Base-by-base conservation (phyloP, 2,797 vertebrate species). In the Hybognathus amarus region DNA sequence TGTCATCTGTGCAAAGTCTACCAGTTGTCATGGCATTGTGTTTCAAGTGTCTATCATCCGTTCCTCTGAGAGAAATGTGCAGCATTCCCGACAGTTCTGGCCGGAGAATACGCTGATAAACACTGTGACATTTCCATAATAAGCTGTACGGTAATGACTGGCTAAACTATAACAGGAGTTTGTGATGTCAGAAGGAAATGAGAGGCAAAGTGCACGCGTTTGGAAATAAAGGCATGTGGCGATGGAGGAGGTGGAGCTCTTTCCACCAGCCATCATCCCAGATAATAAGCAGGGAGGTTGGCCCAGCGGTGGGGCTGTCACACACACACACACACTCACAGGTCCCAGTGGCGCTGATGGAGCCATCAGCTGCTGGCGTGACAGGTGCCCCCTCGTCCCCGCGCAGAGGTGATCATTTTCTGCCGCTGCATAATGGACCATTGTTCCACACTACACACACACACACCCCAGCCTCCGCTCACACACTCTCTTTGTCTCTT, bases 261-360 rank as follows among this genome's bases (percentile, higher is more conserved):
- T 61, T 87, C 59, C 78, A 85, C 38, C 50, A 85, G 70, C 76
- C 67, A 86, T 79, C 80, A 85, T 85, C 56, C 69, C n/a, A 63
- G 83, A 82, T 89, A 88, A 88, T 87, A 83, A 87, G 87, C 63
- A 78, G 50, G 61, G 77, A 83, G 81, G 85, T 50, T 83, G 80
- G 80, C 77, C 52, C 75, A 68, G 80, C 12, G 36, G 83, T 82
- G 68, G 54, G 27, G 83, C 85, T 83, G 85, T 85, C 83, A 68
- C 76, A 76, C 75, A 79, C 61, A 71, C 71, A 50, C 9, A 40
- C 64, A 64, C 82, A 74, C 69, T 52, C 70, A 78, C 76, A 79
- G 70, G 87, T 87, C 84, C 84, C 87, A 79, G 87, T 52, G 86
- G 83, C 83, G 78, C 84, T 87, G 87, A 88, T 87, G 84, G 87